phyloP scores from a whole-genome alignment of 1,140 invertebrate genomes.

The Trichonephila clavipes region DNA sequence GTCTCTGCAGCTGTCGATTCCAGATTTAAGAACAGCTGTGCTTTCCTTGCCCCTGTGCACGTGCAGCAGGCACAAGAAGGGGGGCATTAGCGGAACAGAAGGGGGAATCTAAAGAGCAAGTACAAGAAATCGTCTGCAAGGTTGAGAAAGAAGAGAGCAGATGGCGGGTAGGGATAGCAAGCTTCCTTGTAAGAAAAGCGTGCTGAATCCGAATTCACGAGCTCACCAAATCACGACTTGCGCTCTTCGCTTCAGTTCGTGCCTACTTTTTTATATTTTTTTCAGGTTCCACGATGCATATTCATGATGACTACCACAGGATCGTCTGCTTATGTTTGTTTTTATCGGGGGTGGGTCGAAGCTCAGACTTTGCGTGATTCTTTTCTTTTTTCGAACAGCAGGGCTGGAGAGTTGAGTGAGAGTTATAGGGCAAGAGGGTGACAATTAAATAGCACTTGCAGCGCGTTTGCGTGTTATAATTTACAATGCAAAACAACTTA shows the following conservation, averaged over 20 bases:
- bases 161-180: slow-evolving; percentile 17
- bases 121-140: slow-evolving; percentile 24
- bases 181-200: background rate
- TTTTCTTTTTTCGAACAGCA: background rate
- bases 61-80: background rate
- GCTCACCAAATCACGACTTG: slow-evolving; percentile 18
- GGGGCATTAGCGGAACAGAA: background rate
- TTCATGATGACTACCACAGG: background rate
- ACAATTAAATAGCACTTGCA: background rate
- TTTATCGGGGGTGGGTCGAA: slow-evolving; percentile 23
- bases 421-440: background rate
- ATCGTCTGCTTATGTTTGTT: background rate
- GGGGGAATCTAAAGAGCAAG: background rate
- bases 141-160: slow-evolving; percentile 7
- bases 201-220: background rate
- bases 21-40: slow-evolving; percentile 34
- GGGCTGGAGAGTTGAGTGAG: background rate
- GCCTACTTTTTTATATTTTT: background rate
- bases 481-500: slow-evolving; percentile 12
- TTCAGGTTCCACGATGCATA: background rate
- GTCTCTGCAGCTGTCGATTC: slow-evolving; percentile 27
- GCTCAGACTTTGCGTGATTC: background rate
- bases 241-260: background rate
- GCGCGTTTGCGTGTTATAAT: slow-evolving; percentile 4
- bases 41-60: slow-evolving; percentile 11